Base-by-base conservation (phyloP, 2,113 vertebrate species). In the Protobothrops mucrosquamatus region DNA sequence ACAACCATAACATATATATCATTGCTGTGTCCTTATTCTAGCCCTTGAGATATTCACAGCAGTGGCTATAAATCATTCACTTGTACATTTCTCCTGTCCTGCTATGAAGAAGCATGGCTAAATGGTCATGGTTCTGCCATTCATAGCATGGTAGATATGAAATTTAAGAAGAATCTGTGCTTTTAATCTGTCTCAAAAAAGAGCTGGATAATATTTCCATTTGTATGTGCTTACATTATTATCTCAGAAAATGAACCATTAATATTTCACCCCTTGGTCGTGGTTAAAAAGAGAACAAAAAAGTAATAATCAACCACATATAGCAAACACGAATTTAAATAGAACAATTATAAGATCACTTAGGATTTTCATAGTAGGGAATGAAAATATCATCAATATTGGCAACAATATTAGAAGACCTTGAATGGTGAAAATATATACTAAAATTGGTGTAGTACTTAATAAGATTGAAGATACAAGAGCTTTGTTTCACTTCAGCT, bases 241-340 rank as follows among this genome's bases (percentile, higher is more conserved):
- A n/a, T 59, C 93, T 93, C 54, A 55, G 54, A 81, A 55, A 48
- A 1, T 61, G 18, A 51, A 29, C n/a, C 46, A 86, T 29, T 15
- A 51, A 95, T 92, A 86, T 34, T 4, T 94, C 20, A 91, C 10
- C 34, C 87, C 88, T 59, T 88, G 29, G 1, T 52, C 8, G 43
- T n/a, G 29, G 48, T 51, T 61, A 46, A 64, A 24, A 8, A 86
- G 86, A n/a, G 39, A 29, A 64, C 9, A 46, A 51, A 69, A 86
- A 23, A 57, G 24, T 24, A 48, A 43, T 61, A 59, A 59, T 59
- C 29, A 39, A 39, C 20, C 29, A 39, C 39, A 43, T 24, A 18
- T 89, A 39, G 34, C 18, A 92, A 93, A 94, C 57, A 7, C 46
- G 51, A n/a, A 51, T 94, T 94, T 93, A 91, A 95, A 89, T 34